Conservation (phyloP, 2,797 vertebrate genomes). For the Anas capensis region DNA sequence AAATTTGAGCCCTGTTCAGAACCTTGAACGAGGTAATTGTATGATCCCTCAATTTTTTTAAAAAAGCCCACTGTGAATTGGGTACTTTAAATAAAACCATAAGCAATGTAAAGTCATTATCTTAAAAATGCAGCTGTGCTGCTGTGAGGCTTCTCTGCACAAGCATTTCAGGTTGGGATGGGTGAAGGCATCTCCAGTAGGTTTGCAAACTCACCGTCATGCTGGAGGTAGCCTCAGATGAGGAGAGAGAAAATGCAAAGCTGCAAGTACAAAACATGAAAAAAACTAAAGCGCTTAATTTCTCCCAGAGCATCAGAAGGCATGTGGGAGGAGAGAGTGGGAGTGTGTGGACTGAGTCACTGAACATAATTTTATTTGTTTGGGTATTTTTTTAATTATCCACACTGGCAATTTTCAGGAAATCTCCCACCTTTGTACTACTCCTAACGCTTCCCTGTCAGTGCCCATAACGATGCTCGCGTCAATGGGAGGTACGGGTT, state of each 20-base stretch:
- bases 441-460: neutral
- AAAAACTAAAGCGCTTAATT: fast-evolving
- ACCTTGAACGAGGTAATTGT: neutral
- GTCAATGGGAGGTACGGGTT: neutral
- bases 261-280: neutral
- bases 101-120: neutral
- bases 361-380: neutral
- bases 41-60: neutral
- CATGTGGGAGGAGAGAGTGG: neutral
- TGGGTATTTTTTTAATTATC: neutral
- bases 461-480: neutral
- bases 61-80: neutral
- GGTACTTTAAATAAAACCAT: neutral
- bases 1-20: neutral
- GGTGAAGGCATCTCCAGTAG: slow-evolving; percentile 16
- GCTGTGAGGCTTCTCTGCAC: neutral
- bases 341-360: slow-evolving; percentile 20
- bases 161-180: neutral
- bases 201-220: neutral
- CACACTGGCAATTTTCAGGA: neutral
- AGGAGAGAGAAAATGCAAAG: neutral
- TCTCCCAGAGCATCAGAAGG: neutral
- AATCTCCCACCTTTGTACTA: neutral
- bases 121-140: neutral
- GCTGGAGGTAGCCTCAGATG: slow-evolving; percentile 10